These are phyloP conservation scores for Illadopsis cleaveri DNA, from an alignment of 2,113 vertebrate genomes.

Conservation along the genomic window DNA sequence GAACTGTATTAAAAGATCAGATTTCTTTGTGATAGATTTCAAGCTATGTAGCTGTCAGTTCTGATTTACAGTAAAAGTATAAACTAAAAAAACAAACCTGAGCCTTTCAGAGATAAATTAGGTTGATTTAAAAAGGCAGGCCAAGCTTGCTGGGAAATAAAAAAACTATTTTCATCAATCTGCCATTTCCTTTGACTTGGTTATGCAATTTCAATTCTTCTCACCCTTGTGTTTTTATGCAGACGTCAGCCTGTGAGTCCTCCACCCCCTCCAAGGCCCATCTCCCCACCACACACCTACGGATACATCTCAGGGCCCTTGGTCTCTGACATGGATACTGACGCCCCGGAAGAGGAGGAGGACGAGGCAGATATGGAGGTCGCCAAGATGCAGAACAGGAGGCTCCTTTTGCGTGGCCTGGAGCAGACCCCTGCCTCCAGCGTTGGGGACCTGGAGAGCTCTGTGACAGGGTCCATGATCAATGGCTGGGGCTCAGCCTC, in stretches of 20 bases:
- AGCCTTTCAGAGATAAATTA: background rate
- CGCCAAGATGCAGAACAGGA: constrained; percentile 88
- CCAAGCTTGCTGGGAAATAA: background rate
- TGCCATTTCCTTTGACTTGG: background rate
- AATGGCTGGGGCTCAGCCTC: constrained; percentile 99
- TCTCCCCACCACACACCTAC: constrained; percentile 94
- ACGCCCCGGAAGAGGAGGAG: constrained; percentile 87
- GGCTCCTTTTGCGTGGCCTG: constrained; percentile 89
- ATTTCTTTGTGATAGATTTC: background rate
- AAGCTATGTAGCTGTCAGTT: background rate
- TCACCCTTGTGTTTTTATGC: constrained; percentile 5
- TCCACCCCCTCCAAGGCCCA: constrained; percentile 87
- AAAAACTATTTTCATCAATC: background rate
- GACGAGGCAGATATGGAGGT: constrained; percentile 91
- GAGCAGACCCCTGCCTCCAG: constrained; percentile 98
- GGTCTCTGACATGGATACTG: constrained; percentile 91
- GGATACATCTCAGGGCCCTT: constrained; percentile 94
- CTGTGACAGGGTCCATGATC: constrained; percentile 99
- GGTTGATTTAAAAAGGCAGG: background rate
- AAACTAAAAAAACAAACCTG: background rate
- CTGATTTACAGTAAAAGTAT: background rate
- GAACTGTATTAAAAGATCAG: background rate
- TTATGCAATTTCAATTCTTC: background rate
- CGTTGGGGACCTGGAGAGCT: constrained; percentile 95
- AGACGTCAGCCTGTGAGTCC: constrained; percentile 92